These are phyloP conservation scores for Eulemur rubriventer DNA, from an alignment of 2,797 vertebrate species.

Conservation along the genomic window DNA sequence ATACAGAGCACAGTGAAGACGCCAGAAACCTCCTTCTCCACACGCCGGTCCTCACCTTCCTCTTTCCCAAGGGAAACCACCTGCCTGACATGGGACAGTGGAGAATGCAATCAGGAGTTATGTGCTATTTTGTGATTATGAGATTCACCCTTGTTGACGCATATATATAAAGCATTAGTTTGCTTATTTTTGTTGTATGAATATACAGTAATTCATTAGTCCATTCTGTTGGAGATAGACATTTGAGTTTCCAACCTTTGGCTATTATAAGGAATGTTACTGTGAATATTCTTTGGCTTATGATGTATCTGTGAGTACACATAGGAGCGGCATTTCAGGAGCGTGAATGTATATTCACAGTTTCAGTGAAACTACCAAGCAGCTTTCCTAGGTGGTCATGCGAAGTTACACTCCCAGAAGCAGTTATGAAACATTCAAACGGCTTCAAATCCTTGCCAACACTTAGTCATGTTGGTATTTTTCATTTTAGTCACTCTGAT, in stretches of 20 bases:
- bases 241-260: not conserved
- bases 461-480: not conserved
- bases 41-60: rapidly evolving
- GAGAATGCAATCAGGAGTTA: not conserved
- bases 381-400: not conserved
- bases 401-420: not conserved
- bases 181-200: not conserved
- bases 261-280: not conserved
- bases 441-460: not conserved
- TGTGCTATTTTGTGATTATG: not conserved
- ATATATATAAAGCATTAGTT: not conserved
- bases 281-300: not conserved
- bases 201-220: not conserved
- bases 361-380: not conserved
- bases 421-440: rapidly evolving
- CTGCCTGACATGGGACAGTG: too few relatives aligned
- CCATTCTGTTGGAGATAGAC: not conserved
- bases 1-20: rapidly evolving
- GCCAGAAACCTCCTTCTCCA: not conserved
- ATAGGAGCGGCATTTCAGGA: too few relatives aligned
- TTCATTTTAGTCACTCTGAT: rapidly evolving
- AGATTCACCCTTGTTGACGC: not conserved
- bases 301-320: not conserved
- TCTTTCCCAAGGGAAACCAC: not conserved
- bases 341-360: too few relatives aligned